Evolutionary conservation across 2,888 invertebrate genomes (phyloP), one percentile per base, ranked within the genome.

Genomic region (Halictus quadricinctus): DNA sequence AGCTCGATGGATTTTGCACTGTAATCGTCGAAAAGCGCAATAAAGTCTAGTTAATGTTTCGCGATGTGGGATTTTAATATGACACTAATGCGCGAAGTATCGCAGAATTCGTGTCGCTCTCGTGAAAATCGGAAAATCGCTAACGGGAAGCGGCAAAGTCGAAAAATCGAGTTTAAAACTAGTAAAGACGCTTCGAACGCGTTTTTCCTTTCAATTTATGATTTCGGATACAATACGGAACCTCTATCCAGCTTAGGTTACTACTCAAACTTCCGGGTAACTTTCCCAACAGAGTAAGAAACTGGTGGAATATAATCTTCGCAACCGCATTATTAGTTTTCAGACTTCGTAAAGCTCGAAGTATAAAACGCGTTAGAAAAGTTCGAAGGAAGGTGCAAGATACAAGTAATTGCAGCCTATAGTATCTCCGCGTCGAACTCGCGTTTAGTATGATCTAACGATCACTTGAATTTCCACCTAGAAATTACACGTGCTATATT

Each of bases 321-420:
- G 41, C 69, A 73, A 73, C 72, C 29, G 77, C 36, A 77, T 74
- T 83, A 82, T 84, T 83, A 74, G 74, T 70, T 77, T n/a, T 15
- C 48, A 25, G 43, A 83, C 83, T 83, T 64, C 18, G 83, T 43
- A 60, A 77, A 73, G 73, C 76, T 77, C 25, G 6, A 46, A 7
- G 10, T 70, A 54, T 50, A 70, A 78, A 77, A 50, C 69, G n/a
- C 50, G 60, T 74, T 83, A 74, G n/a, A 70, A 60, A 77, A 83
- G 77, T 77, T 73, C 0, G 18, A 36, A 43, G 15, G 54, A 66
- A 29, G 29, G n/a, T 60, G n/a, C 25, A 69, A 74, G 73, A 70
- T 77, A 60, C 69, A 70, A 50, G 13, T 60, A 58, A 73, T 73
- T 43, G 41, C 48, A 41, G 21, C 7, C 13, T 10, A 73, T 18